Evolutionary conservation across 2,888 invertebrate genomes (phyloP).

Genomic region (Lathronympha strigana): DNA sequence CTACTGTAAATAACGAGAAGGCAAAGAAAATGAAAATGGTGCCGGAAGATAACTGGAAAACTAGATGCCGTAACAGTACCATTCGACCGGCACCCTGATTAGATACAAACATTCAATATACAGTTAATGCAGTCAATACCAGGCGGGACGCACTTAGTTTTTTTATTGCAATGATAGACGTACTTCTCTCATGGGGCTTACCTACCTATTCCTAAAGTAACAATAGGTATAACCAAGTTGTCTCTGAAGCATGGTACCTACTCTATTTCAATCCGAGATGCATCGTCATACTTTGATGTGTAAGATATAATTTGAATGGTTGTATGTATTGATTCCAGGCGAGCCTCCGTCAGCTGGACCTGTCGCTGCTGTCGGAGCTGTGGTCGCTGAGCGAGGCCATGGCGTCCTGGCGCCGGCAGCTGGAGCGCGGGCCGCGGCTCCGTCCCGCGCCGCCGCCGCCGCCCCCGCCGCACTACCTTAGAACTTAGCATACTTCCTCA

Average conservation of each 20-base stretch:
- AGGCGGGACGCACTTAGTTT: neutral
- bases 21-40: neutral
- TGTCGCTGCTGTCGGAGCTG: constrained; percentile 94
- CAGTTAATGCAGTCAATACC: neutral
- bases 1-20: neutral
- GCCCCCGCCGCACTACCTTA: constrained; percentile 77
- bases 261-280: no score
- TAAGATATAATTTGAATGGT: neutral
- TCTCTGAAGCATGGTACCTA: no score
- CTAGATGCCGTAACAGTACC: neutral
- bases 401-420: constrained; percentile 89
- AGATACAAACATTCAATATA: neutral
- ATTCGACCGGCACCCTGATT: neutral
- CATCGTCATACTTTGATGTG: neutral
- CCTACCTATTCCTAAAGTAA: no score
- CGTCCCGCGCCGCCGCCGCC: constrained; percentile 80
- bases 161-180: neutral
- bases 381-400: constrained; percentile 97
- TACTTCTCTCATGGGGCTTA: no score
- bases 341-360: constrained; percentile 93
- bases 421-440: constrained; percentile 80
- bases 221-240: no score
- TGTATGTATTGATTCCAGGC: constrained; percentile 86
- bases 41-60: neutral
- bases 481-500: constrained; percentile 58